Evolutionary conservation across 2,113 vertebrate genomes (phyloP), one percentile per base, ranked within the genome.

Genomic region (Rallus limicola): DNA sequence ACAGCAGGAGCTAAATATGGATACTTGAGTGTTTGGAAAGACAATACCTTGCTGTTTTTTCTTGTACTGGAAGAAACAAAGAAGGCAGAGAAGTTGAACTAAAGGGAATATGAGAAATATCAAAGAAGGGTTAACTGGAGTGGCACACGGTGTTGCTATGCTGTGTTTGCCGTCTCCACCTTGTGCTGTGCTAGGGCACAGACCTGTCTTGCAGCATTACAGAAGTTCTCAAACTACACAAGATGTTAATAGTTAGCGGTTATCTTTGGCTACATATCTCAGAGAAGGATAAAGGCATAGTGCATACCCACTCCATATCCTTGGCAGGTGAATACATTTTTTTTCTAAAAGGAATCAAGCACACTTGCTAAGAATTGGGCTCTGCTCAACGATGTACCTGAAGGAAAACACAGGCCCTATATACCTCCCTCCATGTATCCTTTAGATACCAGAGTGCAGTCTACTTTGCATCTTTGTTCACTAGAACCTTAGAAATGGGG

Each of bases 151-250:
- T 80, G 48, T 59, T 79, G 74, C 88, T 94, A 9, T 59, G 60
- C 95, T 75, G 38, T 86, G 85, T 95, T 95, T 93, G 88, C 84
- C 58, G 3, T 93, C 94, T 84, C 93, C 92, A 72, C 79, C 86
- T 94, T 84, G 68, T 83, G 82, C 82, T 5, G 33, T 55, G 85
- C 88, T 93, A 65, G 69, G 69, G 70, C 63, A 76, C 91, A 87
- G 90, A 97, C 96, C 92, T 96, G 95, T 94, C 95, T 65, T 95
- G 92, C 93, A 95, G 83, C 93, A 95, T 96, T 96, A 62, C 96
- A 93, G 72, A 78, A 71, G 90, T 92, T 93, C 90, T 92, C 86
- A 65, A 26, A 80, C 84, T 80, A 36, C 52, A 62, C 86, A n/a
- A 81, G 77, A 92, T 65, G 42, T 68, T 97, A 94, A 80, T 40